Base-by-base conservation (phyloP, 2,888 invertebrate species). In the Scelioninae gen. 1 region DNA sequence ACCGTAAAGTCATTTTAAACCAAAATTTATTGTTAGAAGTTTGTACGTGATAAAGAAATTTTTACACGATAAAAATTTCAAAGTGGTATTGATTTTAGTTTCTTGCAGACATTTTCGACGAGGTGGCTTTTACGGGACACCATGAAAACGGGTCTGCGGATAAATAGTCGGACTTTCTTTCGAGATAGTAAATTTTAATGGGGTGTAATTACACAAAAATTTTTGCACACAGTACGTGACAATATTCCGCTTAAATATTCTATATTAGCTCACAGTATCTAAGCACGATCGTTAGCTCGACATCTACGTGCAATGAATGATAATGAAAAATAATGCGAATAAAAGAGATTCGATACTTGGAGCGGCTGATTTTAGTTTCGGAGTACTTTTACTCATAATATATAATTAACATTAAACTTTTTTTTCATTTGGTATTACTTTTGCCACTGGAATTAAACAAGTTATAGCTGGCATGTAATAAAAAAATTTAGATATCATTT, bases 171-270 rank as follows among this genome's bases (percentile, higher is more conserved):
- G 31, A 15, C 16, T 38, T 58, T 58, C 43, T 60, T 68, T 53
- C 11, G 11, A 23, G 13, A 13, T 45, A 53, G 38, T 68, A 43
- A 66, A 76, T 68, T 76, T 58, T 76, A 68, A 60, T 53, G 43
- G 40, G 5, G 29, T 15, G 34, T 60, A 76, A 68, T 77, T 77
- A 60, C 11, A 51, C 40, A 58, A 65, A 75, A 55, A 49, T 66
- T 75, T 66, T 53, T 51, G 43, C 40, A 45, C 49, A 51, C 58
- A 32, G 66, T 51, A 76, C 75, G 75, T 66, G 75, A 76, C 66
- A 58, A 76, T 76, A 66, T 76, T 66, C 66, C 13, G 40, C 66
- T 76, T 66, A 58, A 66, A 76, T 76, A 65, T 75, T 65, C 75
- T 65, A 63, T 65, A 76, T 76, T 76, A 76, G 66, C 75, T 66